phyloP scores from a whole-genome alignment of 2,797 vertebrate genomes.

The Siniperca obscura region DNA sequence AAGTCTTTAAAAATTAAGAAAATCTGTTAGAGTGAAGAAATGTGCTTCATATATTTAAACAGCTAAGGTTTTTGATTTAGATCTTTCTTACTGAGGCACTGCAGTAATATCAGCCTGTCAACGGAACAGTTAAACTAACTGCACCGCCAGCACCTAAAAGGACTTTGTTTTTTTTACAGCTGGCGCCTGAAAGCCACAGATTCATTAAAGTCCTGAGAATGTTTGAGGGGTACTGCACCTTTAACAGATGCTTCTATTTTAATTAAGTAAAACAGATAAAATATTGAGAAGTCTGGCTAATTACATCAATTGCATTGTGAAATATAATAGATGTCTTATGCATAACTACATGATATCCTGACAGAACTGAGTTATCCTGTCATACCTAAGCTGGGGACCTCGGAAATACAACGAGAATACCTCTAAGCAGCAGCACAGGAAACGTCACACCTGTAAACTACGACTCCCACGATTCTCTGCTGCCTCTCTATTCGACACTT shows the following conservation, averaged over 20 bases:
- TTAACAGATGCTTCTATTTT: no score
- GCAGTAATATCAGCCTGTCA: no score
- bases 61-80: no score
- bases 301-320: neutral
- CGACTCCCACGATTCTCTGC: conserved; percentile 55
- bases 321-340: neutral
- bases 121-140: neutral
- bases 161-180: neutral
- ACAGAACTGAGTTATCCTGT: neutral
- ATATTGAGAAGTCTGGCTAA: no score
- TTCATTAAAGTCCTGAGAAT: neutral
- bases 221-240: neutral
- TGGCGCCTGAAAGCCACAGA: neutral
- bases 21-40: no score
- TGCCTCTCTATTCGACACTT: neutral
- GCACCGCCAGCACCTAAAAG: neutral
- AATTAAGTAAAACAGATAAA: no score
- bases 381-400: no score
- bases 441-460: conserved; percentile 30
- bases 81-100: no score
- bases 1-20: neutral
- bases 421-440: neutral
- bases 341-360: no score
- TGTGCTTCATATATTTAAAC: neutral
- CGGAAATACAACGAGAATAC: neutral